Base-by-base conservation (phyloP, 2,888 invertebrate genomes). In the Marasmarcha lunaedactyla region DNA sequence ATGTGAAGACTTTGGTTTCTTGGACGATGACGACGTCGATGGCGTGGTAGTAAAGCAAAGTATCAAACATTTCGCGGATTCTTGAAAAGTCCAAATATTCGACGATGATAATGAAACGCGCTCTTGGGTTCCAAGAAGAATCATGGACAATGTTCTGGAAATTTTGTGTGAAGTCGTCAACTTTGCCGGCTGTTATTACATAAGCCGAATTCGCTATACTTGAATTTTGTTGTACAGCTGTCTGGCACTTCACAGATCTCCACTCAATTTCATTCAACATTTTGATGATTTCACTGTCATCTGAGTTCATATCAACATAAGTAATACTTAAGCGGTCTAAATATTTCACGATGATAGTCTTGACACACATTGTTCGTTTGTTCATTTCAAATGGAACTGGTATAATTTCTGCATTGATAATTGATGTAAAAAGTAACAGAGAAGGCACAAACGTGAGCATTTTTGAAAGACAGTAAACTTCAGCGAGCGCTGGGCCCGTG, bases 121-220 rank as follows among this genome's bases (percentile, higher is more conserved):
- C 55, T 12, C 52, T 43, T 0, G 71, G 71, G 37, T 58, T 60
- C 72, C 72, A 72, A 0, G 48, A 38, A 0, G 42, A 14, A 11
- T 64, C 65, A 14, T 36, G 47, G 1, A 42, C 46, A 0, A 71
- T 35, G 9, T 39, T 4, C 11, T 14, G 7, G 63, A 49, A 2
- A 43, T 38, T 3, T 40, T 2, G 3, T 15, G 40, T 6, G 69
- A 57, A 11, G 49, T 42, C 1, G 34, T 36, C 1, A 43, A 36
- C 43, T 33, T 54, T 48, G 1, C 33, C 42, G 0, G 51, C 54
- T 2, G 47, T 36, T 27, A 70, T 45, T 15, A 71, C 12, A 40
- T 70, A 68, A 2, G 48, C 54, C 33, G 43, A 33, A 14, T 57
- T 45, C 1, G 12, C n/a, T 1, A 37, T 35, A 3, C 7, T 10